Base-by-base conservation (phyloP, 2,888 invertebrate genomes). In the Cylloceria caligata region DNA sequence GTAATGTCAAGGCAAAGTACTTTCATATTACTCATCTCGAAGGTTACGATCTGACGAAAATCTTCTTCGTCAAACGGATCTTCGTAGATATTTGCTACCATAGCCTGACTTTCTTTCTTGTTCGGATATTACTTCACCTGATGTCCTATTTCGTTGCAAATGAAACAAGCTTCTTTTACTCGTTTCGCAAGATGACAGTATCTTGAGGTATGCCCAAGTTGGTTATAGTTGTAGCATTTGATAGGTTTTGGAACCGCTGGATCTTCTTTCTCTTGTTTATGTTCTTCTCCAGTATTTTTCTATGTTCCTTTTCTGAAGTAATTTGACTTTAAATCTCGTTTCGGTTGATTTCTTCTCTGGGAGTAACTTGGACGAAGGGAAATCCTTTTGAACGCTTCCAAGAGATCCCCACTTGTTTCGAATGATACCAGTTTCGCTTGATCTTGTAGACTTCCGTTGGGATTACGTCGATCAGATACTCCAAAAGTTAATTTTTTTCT, bases 381-480 rank as follows among this genome's bases (percentile, higher is more conserved):
- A 16, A 52, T 52, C 2, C 16, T 4, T 11, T 21, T 52, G 24
- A 52, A 52, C 7, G 24, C 24, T 52, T 52, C 52, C 3, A 52
- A 9, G 5, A 52, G 19, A 3, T 52, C 21, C 11, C 24, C 6
- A 21, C 7, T 11, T 0, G 52, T 24, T 11, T 65, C 65, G n/a
- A 81, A 84, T 19, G 62, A 57, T 42, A 76, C 71, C 45, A 85
- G 72, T 0, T 74, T 71, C 13, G 83, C 81, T 21, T 83, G 83
- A 52, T 84, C 77, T 52, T 67, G 71, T 5, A 84, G 47, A 16
- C 75, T 16, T 2, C 42, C 36, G 13, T 75, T 64, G 3, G 84
- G 34, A 85, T 85, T 27, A 84, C 85, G 0, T 85, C 84, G 9
- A 85, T 57, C 3, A 84, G 19, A 24, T 85, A 83, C 36, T 84